These are phyloP conservation scores for Streblospio benedicti DNA, from an alignment of 1,140 invertebrate genomes.

Conservation along the genomic window DNA sequence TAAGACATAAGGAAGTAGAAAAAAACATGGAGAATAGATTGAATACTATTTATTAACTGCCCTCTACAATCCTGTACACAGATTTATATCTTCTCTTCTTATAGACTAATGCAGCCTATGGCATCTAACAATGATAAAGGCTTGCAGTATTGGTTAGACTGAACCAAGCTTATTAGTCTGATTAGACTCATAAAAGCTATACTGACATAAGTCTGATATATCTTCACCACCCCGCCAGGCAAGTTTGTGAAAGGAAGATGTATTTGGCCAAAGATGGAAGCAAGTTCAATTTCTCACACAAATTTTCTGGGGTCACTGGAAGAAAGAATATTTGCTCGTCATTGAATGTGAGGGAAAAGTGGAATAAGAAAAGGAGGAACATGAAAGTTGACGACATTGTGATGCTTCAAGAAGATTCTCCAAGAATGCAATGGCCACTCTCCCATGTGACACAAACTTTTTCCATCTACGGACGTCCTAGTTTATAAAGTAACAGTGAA, in stretches of 20 bases:
- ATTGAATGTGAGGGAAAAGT: slow-evolving; percentile 18
- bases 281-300: slow-evolving; percentile 22
- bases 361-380: slow-evolving; percentile 12
- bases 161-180: too few relatives aligned
- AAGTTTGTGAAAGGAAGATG: slow-evolving; percentile 9
- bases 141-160: too few relatives aligned
- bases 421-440: slow-evolving; percentile 5
- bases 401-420: neutral
- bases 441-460: slow-evolving; percentile 3
- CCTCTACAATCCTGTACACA: too few relatives aligned
- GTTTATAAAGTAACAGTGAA: slow-evolving; percentile 15
- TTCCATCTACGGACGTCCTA: slow-evolving; percentile 4
- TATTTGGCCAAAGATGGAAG: slow-evolving; percentile 18
- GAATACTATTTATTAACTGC: too few relatives aligned
- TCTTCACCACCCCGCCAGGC: neutral
- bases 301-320: slow-evolving; percentile 24
- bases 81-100: too few relatives aligned
- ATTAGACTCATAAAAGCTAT: too few relatives aligned
- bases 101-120: too few relatives aligned
- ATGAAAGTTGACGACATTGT: slow-evolving; percentile 10
- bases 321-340: slow-evolving; percentile 20
- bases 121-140: too few relatives aligned
- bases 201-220: slow-evolving; percentile 8
- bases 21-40: too few relatives aligned
- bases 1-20: too few relatives aligned